Evolutionary conservation across 2,888 invertebrate species (phyloP).

Genomic region (Pecten maximus): DNA sequence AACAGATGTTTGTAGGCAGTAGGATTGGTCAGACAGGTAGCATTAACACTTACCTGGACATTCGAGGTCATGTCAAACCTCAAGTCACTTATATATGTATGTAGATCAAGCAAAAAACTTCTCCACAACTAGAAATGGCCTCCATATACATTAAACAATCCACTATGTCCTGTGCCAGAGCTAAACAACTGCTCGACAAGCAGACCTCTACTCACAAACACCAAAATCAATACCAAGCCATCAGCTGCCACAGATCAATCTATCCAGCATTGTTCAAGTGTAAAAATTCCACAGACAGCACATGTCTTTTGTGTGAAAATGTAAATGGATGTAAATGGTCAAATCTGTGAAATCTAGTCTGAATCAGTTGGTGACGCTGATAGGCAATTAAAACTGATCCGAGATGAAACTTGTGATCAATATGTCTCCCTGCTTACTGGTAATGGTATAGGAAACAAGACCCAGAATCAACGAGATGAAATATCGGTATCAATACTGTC

Average conservation of each 20-base stretch:
- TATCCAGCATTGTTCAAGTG: constrained; percentile 25
- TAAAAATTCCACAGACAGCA: constrained; percentile 22
- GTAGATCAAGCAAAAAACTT: not conserved
- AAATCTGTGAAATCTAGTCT: constrained; percentile 29
- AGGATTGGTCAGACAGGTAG: not conserved
- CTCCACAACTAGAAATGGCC: not conserved
- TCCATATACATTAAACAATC: not conserved
- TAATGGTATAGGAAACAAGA: not conserved
- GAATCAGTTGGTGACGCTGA: constrained; percentile 29
- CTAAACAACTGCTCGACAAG: not conserved
- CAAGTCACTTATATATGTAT: not conserved
- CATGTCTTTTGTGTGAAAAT: constrained; percentile 24
- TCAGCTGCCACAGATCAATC: constrained; percentile 25
- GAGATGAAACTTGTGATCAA: constrained; percentile 1
- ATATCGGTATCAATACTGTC: constrained; percentile 15
- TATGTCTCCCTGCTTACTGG: not conserved
- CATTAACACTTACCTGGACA: not conserved
- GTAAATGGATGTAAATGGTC: constrained; percentile 30
- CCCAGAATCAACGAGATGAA: not conserved
- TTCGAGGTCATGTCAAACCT: not conserved
- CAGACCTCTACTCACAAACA: not conserved
- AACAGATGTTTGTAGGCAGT: not conserved
- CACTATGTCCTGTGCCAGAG: not conserved
- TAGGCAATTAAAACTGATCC: constrained; percentile 13
- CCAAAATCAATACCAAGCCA: not conserved